phyloP scores from a whole-genome alignment of 2,113 vertebrate species.

The Illadopsis cleaveri region DNA sequence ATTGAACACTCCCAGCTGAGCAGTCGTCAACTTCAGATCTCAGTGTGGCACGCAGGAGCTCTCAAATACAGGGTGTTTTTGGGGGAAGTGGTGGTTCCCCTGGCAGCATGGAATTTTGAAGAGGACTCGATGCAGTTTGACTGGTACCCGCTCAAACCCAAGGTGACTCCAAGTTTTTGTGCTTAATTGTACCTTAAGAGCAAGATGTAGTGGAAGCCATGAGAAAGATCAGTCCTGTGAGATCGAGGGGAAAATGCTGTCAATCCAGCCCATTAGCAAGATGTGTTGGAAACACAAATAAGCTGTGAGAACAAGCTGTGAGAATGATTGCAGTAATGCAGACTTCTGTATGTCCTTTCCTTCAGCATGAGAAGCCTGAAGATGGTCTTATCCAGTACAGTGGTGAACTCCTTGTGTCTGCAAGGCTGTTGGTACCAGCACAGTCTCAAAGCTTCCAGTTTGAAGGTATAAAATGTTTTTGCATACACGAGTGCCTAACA shows the following conservation, averaged over 20 bases:
- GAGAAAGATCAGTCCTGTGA: neutral
- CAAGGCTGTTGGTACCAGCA: constrained; percentile 56
- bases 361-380: constrained; percentile 60
- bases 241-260: neutral
- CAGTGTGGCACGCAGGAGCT: constrained; percentile 85
- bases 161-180: constrained; percentile 71
- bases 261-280: neutral
- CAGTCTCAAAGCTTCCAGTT: neutral
- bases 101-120: constrained; percentile 81
- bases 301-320: neutral
- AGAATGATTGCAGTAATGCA: neutral
- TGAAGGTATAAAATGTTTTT: constrained; percentile 50
- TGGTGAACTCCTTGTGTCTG: constrained; percentile 60
- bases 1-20: constrained; percentile 77
- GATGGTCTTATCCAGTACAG: constrained; percentile 23
- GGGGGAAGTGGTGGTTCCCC: constrained; percentile 83
- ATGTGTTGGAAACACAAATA: neutral
- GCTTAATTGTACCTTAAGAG: neutral
- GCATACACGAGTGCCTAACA: neutral
- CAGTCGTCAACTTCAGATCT: constrained; percentile 80
- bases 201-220: neutral
- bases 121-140: constrained; percentile 61
- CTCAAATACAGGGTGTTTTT: constrained; percentile 83
- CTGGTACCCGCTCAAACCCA: constrained; percentile 83
- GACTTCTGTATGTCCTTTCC: neutral